Evolutionary conservation across 2,113 vertebrate genomes (phyloP).

Genomic region (Lophura nycthemera): DNA sequence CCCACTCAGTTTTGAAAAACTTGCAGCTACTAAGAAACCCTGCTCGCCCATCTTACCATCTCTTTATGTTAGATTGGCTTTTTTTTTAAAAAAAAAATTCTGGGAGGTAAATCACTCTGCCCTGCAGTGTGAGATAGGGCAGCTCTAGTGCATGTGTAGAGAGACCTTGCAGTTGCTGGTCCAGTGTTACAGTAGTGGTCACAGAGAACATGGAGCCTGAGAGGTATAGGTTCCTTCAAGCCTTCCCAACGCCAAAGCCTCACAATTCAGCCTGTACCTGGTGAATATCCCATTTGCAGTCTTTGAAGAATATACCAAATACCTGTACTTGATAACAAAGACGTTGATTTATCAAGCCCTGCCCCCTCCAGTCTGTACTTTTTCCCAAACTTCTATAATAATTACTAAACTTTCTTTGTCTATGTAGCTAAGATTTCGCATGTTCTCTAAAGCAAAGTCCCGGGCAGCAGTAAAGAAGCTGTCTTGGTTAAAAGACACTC

Average conservation of each 20-base stretch:
- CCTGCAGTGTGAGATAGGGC: neutral
- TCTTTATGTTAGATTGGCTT: neutral
- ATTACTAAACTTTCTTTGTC: neutral
- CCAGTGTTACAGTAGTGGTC: neutral
- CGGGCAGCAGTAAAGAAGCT: neutral
- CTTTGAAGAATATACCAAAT: neutral
- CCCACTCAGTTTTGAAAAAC: neutral
- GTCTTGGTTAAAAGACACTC: conserved; percentile 25
- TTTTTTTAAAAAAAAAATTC: too few species aligned
- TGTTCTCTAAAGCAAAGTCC: neutral
- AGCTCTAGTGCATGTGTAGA: neutral
- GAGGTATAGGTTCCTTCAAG: neutral
- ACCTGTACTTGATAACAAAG: neutral
- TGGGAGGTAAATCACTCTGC: neutral
- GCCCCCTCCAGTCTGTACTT: neutral
- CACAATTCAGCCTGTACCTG: neutral
- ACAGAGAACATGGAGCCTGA: neutral
- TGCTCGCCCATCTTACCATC: neutral
- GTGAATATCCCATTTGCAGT: neutral
- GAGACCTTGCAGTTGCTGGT: neutral
- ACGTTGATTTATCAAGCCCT: too few species aligned
- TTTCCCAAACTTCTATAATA: neutral
- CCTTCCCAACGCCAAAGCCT: neutral
- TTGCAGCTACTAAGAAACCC: rapidly evolving
- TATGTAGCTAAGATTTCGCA: neutral